Conservation (phyloP, 2,888 invertebrate species). For the Proisotoma minuta region DNA sequence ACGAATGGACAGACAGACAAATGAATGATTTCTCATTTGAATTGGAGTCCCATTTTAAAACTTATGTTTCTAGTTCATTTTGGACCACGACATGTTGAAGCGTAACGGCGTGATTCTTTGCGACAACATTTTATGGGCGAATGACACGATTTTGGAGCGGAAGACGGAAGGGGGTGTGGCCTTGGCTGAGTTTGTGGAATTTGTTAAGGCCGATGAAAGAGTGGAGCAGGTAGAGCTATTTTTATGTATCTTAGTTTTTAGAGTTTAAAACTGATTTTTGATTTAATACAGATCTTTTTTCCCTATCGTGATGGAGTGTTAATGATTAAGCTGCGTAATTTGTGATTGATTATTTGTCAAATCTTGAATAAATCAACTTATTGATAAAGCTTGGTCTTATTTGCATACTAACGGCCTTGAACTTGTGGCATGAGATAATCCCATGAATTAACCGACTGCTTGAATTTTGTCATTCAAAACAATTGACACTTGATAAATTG, state of each 20-base stretch:
- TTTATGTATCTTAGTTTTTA: not conserved
- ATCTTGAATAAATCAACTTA: no score
- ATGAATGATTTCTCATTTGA: no score
- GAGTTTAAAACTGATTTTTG: not conserved
- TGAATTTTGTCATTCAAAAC: no score
- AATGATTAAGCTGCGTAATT: no score
- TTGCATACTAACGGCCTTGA: no score
- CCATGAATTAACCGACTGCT: no score
- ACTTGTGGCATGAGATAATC: no score
- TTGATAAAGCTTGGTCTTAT: no score
- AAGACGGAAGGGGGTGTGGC: conserved; percentile 17
- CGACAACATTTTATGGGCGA: conserved; percentile 40
- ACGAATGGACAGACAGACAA: no score
- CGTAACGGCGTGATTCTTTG: conserved; percentile 29
- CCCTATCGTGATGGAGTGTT: not conserved
- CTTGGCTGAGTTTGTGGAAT: conserved; percentile 36
- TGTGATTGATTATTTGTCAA: no score
- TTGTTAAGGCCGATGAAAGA: conserved; percentile 32
- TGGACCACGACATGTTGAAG: conserved; percentile 37
- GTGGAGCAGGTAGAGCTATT: conserved; percentile 34
- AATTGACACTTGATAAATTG: no score
- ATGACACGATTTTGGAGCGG: conserved; percentile 18
- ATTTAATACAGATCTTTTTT: not conserved
- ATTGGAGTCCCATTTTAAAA: no score
- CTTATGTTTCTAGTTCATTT: conserved; percentile 42